These are phyloP conservation scores for Ditylenchus weischeri DNA, from an alignment of 2,888 invertebrate species.

Conservation along the genomic window DNA sequence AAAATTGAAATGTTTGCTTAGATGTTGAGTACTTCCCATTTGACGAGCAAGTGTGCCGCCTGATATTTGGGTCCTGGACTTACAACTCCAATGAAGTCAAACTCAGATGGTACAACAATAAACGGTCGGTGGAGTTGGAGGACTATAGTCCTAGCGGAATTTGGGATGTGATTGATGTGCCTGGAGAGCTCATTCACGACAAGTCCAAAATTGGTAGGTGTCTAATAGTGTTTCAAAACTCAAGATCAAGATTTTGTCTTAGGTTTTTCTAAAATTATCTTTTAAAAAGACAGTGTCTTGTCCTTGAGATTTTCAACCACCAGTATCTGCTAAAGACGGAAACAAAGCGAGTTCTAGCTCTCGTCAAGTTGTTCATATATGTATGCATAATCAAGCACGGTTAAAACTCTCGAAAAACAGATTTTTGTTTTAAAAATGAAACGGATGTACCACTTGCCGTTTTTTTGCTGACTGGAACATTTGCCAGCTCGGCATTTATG, in stretches of 20 bases:
- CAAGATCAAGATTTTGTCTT: too few relatives aligned
- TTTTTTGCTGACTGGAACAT: too few relatives aligned
- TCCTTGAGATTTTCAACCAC: not conserved
- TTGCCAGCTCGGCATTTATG: too few relatives aligned
- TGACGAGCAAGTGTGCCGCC: conserved; percentile 53
- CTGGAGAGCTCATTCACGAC: conserved; percentile 63
- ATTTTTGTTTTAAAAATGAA: too few relatives aligned
- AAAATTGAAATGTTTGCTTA: conserved; percentile 33
- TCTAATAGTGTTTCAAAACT: conserved; percentile 40
- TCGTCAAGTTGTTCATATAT: too few relatives aligned
- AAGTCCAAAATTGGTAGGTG: conserved; percentile 45
- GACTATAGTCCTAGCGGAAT: conserved; percentile 97
- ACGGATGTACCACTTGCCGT: too few relatives aligned
- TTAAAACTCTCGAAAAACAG: too few relatives aligned
- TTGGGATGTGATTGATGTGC: conserved; percentile 89
- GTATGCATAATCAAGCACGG: too few relatives aligned
- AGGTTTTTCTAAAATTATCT: not conserved
- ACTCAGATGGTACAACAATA: conserved; percentile 85
- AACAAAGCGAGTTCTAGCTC: too few relatives aligned
- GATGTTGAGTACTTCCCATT: conserved; percentile 95
- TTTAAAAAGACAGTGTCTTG: conserved; percentile 33
- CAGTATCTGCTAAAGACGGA: too few relatives aligned
- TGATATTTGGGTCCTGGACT: conserved; percentile 57
- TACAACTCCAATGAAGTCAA: conserved; percentile 96
- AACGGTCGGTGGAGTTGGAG: conserved; percentile 86